Conservation (phyloP, 1,140 invertebrate genomes). For the Saccostrea echinata region DNA sequence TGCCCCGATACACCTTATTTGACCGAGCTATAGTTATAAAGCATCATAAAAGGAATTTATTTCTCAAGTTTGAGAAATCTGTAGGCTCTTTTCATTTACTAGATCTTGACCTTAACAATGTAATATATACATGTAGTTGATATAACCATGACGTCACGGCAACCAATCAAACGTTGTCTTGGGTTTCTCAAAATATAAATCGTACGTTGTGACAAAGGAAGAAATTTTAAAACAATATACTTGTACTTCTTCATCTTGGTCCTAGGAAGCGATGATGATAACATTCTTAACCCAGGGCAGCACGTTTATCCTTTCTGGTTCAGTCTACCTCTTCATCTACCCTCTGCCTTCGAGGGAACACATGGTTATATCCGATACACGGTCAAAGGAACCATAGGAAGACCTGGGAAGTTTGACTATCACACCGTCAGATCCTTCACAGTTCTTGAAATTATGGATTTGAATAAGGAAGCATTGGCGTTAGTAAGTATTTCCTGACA, state of each 20-base stretch:
- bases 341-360: slow-evolving; percentile 81
- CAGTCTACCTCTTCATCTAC: slow-evolving; percentile 79
- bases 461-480: slow-evolving; percentile 70
- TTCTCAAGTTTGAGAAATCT: too few species aligned
- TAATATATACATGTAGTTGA: too few species aligned
- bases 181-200: too few species aligned
- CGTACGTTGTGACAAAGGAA: too few species aligned
- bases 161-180: too few species aligned
- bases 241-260: not conserved
- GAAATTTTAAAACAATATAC: too few species aligned
- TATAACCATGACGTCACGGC: too few species aligned
- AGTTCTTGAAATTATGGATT: slow-evolving; percentile 74
- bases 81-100: too few species aligned
- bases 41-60: too few species aligned
- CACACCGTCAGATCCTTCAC: slow-evolving; percentile 73
- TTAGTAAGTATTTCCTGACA: slow-evolving; percentile 59
- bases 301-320: slow-evolving; percentile 81
- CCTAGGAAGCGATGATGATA: not conserved
- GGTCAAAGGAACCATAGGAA: slow-evolving; percentile 79
- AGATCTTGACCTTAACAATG: too few species aligned
- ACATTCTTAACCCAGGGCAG: slow-evolving; percentile 72
- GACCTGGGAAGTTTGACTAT: slow-evolving; percentile 73
- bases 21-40: too few species aligned
- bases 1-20: too few species aligned
- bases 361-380: slow-evolving; percentile 81